Conservation (phyloP, 2,888 invertebrate species). For the Cetonia aurata region DNA sequence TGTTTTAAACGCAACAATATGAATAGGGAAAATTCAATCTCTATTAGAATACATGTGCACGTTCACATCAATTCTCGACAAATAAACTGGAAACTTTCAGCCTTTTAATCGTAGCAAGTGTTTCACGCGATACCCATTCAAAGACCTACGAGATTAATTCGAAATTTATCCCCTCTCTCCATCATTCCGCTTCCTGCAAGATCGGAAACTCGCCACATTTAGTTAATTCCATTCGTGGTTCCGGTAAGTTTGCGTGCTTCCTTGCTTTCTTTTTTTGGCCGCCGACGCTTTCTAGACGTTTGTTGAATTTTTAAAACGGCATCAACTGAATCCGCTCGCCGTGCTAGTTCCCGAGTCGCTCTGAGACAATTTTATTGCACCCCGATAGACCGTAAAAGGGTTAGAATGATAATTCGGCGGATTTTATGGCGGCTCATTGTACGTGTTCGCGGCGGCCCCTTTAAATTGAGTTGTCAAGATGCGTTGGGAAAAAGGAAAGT, state of each 20-base stretch:
- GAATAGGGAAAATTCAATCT: too few species aligned
- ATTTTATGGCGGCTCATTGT: constrained; percentile 45
- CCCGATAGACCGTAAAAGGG: constrained; percentile 68
- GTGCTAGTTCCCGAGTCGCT: constrained; percentile 62
- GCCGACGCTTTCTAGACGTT: constrained; percentile 54
- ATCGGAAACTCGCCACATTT: constrained; percentile 1
- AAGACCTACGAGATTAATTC: too few species aligned
- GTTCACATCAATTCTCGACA: too few species aligned
- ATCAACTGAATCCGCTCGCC: constrained; percentile 58
- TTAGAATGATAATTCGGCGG: constrained; percentile 66
- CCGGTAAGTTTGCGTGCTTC: constrained; percentile 46
- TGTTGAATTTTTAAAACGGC: constrained; percentile 62
- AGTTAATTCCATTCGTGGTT: constrained; percentile 28
- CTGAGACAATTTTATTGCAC: constrained; percentile 67
- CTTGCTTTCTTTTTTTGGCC: constrained; percentile 56
- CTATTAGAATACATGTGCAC: too few species aligned
- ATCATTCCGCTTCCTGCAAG: too few species aligned
- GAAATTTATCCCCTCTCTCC: too few species aligned
- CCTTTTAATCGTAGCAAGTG: too few species aligned
- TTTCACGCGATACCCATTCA: too few species aligned
- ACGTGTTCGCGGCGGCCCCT: constrained; percentile 23
- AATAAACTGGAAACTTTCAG: too few species aligned
- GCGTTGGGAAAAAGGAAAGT: neutral
- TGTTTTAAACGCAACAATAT: too few species aligned
- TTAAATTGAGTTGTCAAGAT: constrained; percentile 20